These are phyloP conservation scores for Cyprinodon tularosa DNA, from an alignment of 2,113 vertebrate species.

Conservation along the genomic window DNA sequence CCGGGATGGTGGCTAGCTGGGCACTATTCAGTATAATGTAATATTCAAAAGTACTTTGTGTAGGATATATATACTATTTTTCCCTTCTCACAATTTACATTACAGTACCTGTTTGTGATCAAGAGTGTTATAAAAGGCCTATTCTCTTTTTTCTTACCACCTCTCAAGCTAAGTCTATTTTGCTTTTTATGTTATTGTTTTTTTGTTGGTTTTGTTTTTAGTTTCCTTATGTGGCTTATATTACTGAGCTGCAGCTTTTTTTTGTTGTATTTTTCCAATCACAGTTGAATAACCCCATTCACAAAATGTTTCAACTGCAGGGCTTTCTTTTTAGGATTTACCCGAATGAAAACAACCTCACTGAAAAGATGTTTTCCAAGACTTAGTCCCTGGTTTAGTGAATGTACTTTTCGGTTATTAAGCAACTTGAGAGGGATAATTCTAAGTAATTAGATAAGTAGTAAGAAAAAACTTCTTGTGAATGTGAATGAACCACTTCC, in stretches of 20 bases:
- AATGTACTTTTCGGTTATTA: no score
- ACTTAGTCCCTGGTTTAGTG: no score
- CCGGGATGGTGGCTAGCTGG: no score
- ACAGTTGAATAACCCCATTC: background rate
- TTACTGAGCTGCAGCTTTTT: conserved; percentile 10
- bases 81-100: background rate
- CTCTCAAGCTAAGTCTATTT: background rate
- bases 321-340: background rate
- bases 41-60: no score
- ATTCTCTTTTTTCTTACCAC: background rate
- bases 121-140: background rate
- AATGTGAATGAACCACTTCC: no score
- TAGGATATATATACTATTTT: background rate
- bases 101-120: background rate
- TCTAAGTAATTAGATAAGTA: no score
- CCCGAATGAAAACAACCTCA: no score
- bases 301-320: background rate
- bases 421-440: no score
- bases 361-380: no score
- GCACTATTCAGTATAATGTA: background rate
- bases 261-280: background rate
- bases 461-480: no score
- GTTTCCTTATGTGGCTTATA: conserved; percentile 1
- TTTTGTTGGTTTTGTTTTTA: conserved; percentile 6
- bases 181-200: background rate